These are phyloP conservation scores for Pandemis cinnamomeana DNA, from an alignment of 2,888 invertebrate genomes.

Conservation along the genomic window DNA sequence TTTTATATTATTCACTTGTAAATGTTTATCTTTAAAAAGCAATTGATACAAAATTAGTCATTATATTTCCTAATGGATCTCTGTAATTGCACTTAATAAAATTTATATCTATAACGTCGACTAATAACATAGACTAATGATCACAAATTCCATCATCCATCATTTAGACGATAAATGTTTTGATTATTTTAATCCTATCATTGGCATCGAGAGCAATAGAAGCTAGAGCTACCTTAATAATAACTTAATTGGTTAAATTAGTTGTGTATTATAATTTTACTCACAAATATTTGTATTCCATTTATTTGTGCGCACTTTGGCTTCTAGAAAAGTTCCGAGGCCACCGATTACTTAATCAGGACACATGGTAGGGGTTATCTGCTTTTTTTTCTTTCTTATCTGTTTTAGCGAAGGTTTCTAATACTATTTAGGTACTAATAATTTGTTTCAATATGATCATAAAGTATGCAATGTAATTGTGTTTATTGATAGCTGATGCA, in stretches of 20 bases:
- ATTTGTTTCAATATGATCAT: too few species aligned
- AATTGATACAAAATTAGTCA: too few species aligned
- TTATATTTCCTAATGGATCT: too few species aligned
- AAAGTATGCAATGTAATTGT: too few species aligned
- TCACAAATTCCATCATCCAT: not conserved
- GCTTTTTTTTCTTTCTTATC: not conserved
- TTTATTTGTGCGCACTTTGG: not conserved
- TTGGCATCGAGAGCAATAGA: not conserved
- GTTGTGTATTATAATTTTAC: too few species aligned
- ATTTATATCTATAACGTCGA: not conserved
- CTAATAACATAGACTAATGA: not conserved
- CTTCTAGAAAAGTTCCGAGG: constrained; percentile 4
- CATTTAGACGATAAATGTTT: not conserved
- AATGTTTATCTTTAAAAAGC: too few species aligned
- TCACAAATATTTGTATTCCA: too few species aligned
- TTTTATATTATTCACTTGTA: too few species aligned
- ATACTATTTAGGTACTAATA: not conserved
- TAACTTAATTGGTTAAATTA: too few species aligned
- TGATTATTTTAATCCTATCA: constrained; percentile 3
- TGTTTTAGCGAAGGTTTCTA: not conserved
- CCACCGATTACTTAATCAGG: not conserved
- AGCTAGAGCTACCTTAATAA: too few species aligned
- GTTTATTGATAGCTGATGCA: too few species aligned
- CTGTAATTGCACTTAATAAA: not conserved
- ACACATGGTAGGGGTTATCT: not conserved